Conservation (phyloP, 23 tunicate genomes). For the Pegea sp. region DNA sequence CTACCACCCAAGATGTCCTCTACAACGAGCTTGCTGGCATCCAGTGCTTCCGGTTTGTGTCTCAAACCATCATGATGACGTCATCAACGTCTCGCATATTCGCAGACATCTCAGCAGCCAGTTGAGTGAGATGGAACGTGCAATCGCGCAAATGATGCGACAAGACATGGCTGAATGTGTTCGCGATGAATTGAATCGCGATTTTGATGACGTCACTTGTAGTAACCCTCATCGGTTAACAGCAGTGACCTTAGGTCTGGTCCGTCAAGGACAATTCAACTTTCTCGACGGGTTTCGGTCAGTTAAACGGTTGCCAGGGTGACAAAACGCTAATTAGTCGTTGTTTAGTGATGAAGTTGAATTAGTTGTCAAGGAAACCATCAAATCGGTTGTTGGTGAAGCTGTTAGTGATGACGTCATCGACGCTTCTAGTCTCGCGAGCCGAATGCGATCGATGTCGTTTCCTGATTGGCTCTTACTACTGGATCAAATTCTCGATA, state of each 20-base stretch:
- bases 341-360: slow-evolving; percentile 53
- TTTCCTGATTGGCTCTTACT: slow-evolving; percentile 38
- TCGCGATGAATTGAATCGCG: slow-evolving; percentile 23
- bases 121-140: slow-evolving; percentile 67
- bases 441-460: slow-evolving; percentile 29
- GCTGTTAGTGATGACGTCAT: slow-evolving; percentile 8
- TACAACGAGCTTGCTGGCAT: slow-evolving; percentile 68
- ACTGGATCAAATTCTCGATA: slow-evolving; percentile 18
- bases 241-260: slow-evolving; percentile 46
- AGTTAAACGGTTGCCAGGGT: neutral
- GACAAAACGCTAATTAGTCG: neutral
- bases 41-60: slow-evolving; percentile 39
- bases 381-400: slow-evolving; percentile 41
- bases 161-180: slow-evolving; percentile 48
- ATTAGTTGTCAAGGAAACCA: slow-evolving; percentile 27
- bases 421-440: slow-evolving; percentile 33
- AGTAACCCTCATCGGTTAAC: slow-evolving; percentile 50
- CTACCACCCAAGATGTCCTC: slow-evolving; percentile 71
- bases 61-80: neutral
- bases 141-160: slow-evolving; percentile 71
- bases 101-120: slow-evolving; percentile 58
- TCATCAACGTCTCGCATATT: neutral
- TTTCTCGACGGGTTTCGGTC: slow-evolving; percentile 52
- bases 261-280: slow-evolving; percentile 38
- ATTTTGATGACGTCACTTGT: slow-evolving; percentile 22